Evolutionary conservation across 2,888 invertebrate genomes (phyloP).

Genomic region (Apantesis nais): DNA sequence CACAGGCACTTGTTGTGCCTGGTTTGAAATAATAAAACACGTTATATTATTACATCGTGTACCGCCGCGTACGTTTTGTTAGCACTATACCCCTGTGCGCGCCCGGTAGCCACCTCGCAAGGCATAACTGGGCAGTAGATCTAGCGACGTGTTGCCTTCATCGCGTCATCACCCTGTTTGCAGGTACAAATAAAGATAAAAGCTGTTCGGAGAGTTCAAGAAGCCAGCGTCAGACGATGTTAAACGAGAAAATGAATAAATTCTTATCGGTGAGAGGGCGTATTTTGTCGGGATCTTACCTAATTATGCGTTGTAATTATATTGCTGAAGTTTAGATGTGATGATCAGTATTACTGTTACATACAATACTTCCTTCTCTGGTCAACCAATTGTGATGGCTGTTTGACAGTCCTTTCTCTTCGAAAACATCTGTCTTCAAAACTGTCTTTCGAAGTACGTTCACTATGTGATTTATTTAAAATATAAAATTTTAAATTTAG

Average conservation of each 20-base stretch:
- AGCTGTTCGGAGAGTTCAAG: constrained; percentile 87
- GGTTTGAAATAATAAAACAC: constrained; percentile 46
- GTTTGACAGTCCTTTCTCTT: constrained; percentile 62
- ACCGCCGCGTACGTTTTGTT: constrained; percentile 53
- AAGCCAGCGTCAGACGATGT: constrained; percentile 93
- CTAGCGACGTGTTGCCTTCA: constrained; percentile 59
- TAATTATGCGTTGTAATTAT: constrained; percentile 71
- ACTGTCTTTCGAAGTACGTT: constrained; percentile 59
- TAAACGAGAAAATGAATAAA: constrained; percentile 97
- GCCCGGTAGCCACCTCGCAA: constrained; percentile 65
- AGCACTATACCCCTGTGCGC: constrained; percentile 58
- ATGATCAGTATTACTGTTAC: constrained; percentile 71
- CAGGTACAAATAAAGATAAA: constrained; percentile 88
- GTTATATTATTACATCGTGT: constrained; percentile 31
- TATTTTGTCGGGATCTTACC: constrained; percentile 64
- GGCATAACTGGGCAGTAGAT: constrained; percentile 42
- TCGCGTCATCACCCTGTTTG: constrained; percentile 78
- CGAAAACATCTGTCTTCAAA: constrained; percentile 51
- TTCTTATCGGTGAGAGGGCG: constrained; percentile 94
- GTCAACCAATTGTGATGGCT: constrained; percentile 75
- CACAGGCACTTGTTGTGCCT: constrained; percentile 43
- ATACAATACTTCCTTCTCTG: constrained; percentile 74
- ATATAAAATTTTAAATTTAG: neutral
- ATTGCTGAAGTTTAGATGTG: constrained; percentile 76
- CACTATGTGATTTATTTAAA: constrained; percentile 32